Conservation (phyloP, 2,113 vertebrate genomes). For the Brienomyrus longianalis region DNA sequence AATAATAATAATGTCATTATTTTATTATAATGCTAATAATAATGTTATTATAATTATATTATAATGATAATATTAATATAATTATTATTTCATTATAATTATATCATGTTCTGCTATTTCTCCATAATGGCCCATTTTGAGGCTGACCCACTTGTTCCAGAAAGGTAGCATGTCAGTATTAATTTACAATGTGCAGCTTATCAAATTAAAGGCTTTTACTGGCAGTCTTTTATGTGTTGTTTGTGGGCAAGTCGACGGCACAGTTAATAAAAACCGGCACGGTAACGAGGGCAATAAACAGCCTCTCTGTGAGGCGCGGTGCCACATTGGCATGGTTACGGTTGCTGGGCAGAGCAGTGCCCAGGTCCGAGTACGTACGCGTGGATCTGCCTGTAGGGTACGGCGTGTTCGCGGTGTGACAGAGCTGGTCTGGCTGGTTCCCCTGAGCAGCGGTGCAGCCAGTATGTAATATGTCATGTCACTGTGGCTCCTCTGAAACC, state of each 20-base stretch:
- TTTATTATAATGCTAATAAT: neutral
- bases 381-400: neutral
- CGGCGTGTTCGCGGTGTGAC: neutral
- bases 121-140: neutral
- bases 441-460: neutral
- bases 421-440: neutral
- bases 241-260: neutral
- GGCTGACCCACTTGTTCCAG: neutral
- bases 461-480: slow-evolving; percentile 1
- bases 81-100: neutral
- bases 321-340: neutral
- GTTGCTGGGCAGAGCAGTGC: neutral
- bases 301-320: neutral
- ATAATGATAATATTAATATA: neutral
- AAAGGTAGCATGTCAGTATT: neutral
- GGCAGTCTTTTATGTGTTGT: neutral
- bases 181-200: neutral
- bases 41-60: neutral
- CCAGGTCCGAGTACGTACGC: neutral
- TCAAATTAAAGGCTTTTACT: slow-evolving; percentile 8
- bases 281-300: neutral
- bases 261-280: neutral
- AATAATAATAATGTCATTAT: neutral
- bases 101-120: neutral
- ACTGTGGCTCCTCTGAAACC: neutral